phyloP scores from a whole-genome alignment of 2,797 vertebrate genomes.

The Mus spretus region DNA sequence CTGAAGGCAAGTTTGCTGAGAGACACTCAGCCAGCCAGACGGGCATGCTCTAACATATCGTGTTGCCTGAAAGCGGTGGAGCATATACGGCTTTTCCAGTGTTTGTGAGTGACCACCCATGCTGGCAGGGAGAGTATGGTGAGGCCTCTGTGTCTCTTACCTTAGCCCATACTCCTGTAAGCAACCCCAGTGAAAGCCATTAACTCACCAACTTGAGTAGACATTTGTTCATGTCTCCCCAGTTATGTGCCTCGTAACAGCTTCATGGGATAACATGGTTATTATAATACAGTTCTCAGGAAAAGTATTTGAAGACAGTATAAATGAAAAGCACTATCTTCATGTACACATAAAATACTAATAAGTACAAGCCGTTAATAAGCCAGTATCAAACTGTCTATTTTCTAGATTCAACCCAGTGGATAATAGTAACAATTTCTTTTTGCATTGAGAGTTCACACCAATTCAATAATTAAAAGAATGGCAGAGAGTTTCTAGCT shows the following conservation, averaged over 20 bases:
- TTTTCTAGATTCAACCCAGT: conserved; percentile 14
- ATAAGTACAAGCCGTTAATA: not conserved
- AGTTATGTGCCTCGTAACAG: not conserved
- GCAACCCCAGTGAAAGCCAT: not conserved
- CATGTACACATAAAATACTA: conserved; percentile 27
- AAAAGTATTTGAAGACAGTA: not conserved
- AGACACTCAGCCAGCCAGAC: not conserved
- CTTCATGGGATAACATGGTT: not conserved
- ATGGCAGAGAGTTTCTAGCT: not conserved
- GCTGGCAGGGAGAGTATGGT: too few relatives aligned
- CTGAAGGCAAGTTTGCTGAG: not conserved
- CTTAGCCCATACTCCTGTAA: too few relatives aligned
- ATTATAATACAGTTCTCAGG: not conserved
- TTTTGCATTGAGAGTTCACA: conserved; percentile 3
- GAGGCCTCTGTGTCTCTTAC: not conserved
- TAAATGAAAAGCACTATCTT: conserved; percentile 17
- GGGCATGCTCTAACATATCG: not conserved
- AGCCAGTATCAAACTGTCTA: not conserved
- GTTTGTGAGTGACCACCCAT: not conserved
- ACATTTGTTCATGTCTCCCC: not conserved
- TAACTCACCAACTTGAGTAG: not conserved
- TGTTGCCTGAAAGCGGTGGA: too few relatives aligned
- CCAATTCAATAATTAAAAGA: conserved; percentile 39
- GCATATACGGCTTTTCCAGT: not conserved
- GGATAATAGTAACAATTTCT: not conserved